Percentiles rank a stretch among this genome's conserved stretches.
Conservation (phyloP, 2,888 invertebrate genomes). For the Lepidonotus clava region DNA sequence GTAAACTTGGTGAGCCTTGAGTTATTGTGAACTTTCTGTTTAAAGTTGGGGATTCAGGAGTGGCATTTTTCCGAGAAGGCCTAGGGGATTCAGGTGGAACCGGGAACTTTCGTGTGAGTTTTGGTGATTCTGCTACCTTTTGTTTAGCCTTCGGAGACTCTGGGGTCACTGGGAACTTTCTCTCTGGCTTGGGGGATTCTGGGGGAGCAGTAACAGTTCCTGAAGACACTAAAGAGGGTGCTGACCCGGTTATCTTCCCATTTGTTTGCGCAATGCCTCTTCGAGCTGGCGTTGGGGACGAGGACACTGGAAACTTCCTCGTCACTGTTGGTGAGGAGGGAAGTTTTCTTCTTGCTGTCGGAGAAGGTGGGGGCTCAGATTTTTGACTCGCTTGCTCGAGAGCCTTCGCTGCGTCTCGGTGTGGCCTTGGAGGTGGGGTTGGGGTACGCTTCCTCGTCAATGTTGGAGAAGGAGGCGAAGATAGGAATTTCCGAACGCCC, state of each 20-base stretch:
- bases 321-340: neutral
- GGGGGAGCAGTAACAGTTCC: neutral
- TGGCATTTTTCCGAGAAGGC: neutral
- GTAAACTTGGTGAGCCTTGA: neutral
- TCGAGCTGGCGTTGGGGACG: slow-evolving; percentile 27
- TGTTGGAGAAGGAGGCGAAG: slow-evolving; percentile 7
- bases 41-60: slow-evolving; percentile 25
- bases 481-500: neutral
- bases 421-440: neutral
- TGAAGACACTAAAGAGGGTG: neutral
- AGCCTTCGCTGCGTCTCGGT: neutral
- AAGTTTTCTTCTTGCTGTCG: neutral
- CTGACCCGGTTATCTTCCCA: neutral
- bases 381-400: neutral
- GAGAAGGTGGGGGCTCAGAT: slow-evolving; percentile 17
- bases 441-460: neutral
- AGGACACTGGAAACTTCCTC: slow-evolving; percentile 17
- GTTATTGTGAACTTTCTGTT: neutral
- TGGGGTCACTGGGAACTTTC: neutral
- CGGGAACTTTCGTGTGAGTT: neutral
- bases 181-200: neutral
- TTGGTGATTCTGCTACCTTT: slow-evolving; percentile 26
- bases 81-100: neutral
- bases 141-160: slow-evolving; percentile 12
- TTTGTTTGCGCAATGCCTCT: neutral